These are phyloP conservation scores for Dendroctonus ponderosae DNA, from an alignment of 1,140 invertebrate species.

Conservation along the genomic window DNA sequence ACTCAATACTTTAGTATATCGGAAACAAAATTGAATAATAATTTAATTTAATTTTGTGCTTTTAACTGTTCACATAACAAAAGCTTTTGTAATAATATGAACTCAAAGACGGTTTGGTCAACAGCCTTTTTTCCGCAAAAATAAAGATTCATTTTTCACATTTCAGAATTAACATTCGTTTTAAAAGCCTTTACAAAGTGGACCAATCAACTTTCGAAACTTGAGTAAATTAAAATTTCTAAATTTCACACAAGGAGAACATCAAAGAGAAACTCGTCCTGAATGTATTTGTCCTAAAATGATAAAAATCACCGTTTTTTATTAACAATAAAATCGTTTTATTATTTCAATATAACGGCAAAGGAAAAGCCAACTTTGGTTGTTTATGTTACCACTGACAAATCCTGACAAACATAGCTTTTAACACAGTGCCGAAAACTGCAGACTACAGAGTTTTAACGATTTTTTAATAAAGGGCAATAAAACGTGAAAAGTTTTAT, in stretches of 20 bases:
- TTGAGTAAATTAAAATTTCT: background rate
- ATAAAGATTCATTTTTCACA: no score
- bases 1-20: no score
- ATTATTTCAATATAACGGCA: background rate
- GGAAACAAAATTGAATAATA: no score
- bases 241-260: background rate
- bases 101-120: no score
- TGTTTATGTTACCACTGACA: background rate
- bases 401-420: background rate
- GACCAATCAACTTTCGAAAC: background rate
- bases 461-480: conserved; percentile 1
- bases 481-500: background rate
- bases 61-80: no score
- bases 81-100: no score
- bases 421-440: conserved; percentile 11
- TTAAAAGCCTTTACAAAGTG: no score
- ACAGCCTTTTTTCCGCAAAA: no score
- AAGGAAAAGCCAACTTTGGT: no score
- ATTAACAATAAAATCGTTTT: background rate
- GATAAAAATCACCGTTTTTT: background rate
- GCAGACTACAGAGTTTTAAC: background rate
- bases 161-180: no score
- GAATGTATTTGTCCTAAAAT: background rate
- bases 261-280: background rate
- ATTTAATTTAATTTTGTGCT: no score